Conservation (phyloP, 2,113 vertebrate species). For the Embiotoca jacksoni region DNA sequence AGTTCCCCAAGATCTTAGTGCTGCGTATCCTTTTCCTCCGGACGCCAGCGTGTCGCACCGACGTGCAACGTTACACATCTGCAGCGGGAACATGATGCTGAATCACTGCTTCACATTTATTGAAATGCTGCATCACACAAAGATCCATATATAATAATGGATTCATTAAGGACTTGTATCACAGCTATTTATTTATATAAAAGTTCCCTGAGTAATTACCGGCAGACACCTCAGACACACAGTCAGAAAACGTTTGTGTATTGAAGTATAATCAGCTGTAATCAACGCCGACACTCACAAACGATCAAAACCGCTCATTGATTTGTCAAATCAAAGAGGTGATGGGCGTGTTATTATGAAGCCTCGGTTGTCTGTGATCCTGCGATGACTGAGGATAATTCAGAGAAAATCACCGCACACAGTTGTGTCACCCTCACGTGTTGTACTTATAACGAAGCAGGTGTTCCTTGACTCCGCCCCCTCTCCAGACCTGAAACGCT, state of each 20-base stretch:
- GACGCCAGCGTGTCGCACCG: background rate
- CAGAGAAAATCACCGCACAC: background rate
- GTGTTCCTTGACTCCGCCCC: slow-evolving; percentile 83
- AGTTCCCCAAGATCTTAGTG: slow-evolving; percentile 98
- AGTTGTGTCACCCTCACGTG: background rate
- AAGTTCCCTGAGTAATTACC: background rate
- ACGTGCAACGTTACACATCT: background rate
- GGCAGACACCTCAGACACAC: background rate
- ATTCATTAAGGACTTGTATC: too few relatives aligned
- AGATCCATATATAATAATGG: too few relatives aligned
- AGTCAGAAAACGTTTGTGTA: background rate
- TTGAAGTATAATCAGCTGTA: slow-evolving; percentile 5
- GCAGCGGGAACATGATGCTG: background rate
- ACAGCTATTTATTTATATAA: background rate
- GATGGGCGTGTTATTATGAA: background rate
- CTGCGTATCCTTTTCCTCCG: slow-evolving; percentile 92
- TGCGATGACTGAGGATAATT: too few relatives aligned
- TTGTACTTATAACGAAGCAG: background rate
- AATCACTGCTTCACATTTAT: background rate
- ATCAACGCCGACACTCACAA: background rate
- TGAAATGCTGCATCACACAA: too few relatives aligned
- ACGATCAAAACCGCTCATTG: slow-evolving; percentile 4
- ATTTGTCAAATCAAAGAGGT: slow-evolving; percentile 7
- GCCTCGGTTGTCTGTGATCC: too few relatives aligned
- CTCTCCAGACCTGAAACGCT: slow-evolving; percentile 94